Base-by-base conservation (phyloP, 2,113 vertebrate genomes). In the Mobula hypostoma region DNA sequence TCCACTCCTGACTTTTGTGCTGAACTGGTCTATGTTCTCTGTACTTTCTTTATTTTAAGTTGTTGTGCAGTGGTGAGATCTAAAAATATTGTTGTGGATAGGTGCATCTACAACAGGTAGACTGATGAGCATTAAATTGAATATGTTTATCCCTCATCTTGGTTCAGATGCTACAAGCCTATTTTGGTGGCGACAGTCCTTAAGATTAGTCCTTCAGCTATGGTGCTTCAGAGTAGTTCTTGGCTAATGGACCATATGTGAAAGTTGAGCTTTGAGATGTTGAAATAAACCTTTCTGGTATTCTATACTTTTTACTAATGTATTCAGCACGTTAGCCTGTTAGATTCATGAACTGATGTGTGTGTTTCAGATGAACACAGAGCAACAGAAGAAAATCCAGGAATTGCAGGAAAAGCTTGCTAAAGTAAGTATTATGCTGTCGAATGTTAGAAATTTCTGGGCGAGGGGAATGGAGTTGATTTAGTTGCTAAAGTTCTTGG, bases 321-420 rank as follows among this genome's bases (percentile, higher is more conserved):
- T 92, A 9, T 94, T 29, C 7, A 5, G 29, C 32, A 63, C 29
- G 72, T 63, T 56, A 87, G 82, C 11, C 83, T 56, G 29, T 29
- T 12, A 11, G 5, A 87, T 32, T 90, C n/a, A 90, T 32, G 61
- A 24, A n/a, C 85, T 32, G 61, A 66, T 91, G 6, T 94, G 94
- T 19, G 94, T 95, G 92, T 94, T 95, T 83, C 83, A 99, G 99
- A 98, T 97, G 95, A 99, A 98, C 95, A 96, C 97, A 82, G 99
- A 99, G 94, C 98, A 99, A 96, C 98, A 99, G 95, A 95, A 96
- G 94, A 99, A 98, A 96, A 98, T 99, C 92, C 98, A 98, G 94
- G 99, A 99, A 83, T 97, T 99, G 94, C 98, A 99, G 94, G 98
- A 99, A 94, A 99, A 99, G 95, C 97, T 99, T 94, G 95, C 97